A percentile compares a stretch with the other conserved stretches of the same genome.
Evolutionary conservation across 2,888 invertebrate species (phyloP).

Genomic region (Dioctria linearis): DNA sequence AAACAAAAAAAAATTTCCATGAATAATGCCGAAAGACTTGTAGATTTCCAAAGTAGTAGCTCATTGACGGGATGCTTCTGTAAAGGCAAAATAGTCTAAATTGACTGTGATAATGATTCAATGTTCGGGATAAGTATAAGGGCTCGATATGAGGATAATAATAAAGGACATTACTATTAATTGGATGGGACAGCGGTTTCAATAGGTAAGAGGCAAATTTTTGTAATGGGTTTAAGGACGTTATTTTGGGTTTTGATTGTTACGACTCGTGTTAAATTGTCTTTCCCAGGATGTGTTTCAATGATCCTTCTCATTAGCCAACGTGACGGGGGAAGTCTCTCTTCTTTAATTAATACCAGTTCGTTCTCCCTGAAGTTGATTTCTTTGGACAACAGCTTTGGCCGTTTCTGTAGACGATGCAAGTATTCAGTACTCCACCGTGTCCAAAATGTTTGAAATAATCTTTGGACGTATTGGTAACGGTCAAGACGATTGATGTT

Average conservation of each 20-base stretch:
- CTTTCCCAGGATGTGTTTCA: not conserved
- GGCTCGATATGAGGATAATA: too few species aligned
- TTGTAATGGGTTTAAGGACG: not conserved
- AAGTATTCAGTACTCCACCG: not conserved
- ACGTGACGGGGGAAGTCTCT: not conserved
- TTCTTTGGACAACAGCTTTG: not conserved
- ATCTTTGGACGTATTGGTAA: not conserved
- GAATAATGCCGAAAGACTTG: too few species aligned
- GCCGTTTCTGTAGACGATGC: not conserved
- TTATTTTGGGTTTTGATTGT: not conserved
- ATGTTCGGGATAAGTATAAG: too few species aligned
- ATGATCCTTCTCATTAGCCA: not conserved
- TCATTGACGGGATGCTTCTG: too few species aligned
- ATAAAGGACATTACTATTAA: too few species aligned
- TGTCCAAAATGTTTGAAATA: not conserved
- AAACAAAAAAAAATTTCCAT: too few species aligned
- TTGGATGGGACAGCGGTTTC: too few species aligned
- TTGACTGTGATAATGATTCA: too few species aligned
- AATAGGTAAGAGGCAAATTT: too few species aligned
- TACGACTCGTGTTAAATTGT: not conserved
- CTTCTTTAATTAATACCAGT: not conserved
- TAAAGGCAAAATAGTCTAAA: too few species aligned
- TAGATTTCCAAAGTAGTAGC: too few species aligned
- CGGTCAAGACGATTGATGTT: not conserved
- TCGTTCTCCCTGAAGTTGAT: not conserved